Evolutionary conservation across 2,113 vertebrate genomes (phyloP).

Genomic region (Eclectus roratus): DNA sequence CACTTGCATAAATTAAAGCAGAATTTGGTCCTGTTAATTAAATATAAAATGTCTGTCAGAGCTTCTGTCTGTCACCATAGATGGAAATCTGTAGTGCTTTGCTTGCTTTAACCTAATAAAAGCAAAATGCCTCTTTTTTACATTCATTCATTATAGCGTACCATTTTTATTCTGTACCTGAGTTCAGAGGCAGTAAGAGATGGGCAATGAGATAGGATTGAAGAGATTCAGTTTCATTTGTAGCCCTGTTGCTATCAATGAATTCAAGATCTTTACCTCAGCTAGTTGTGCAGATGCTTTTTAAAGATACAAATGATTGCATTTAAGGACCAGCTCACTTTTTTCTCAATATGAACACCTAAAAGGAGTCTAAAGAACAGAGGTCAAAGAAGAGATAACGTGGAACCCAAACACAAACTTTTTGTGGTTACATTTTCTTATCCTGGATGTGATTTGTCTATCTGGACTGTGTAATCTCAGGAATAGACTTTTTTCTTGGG

Average conservation of each 20-base stretch:
- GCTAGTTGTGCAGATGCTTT: background rate
- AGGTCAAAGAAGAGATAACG: background rate
- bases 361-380: background rate
- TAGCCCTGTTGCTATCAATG: background rate
- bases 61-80: background rate
- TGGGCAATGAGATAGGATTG: background rate
- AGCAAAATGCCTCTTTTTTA: background rate
- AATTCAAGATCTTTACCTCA: background rate
- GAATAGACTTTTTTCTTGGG: background rate
- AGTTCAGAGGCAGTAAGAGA: background rate
- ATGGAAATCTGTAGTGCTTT: constrained; percentile 15
- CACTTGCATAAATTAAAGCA: constrained; percentile 43
- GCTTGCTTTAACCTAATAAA: background rate
- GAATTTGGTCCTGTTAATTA: constrained; percentile 47
- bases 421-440: background rate
- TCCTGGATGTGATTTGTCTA: background rate
- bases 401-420: background rate
- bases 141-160: background rate
- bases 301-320: background rate
- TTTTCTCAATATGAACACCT: background rate
- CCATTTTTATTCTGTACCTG: background rate
- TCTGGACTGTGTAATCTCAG: background rate
- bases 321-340: background rate
- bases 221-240: background rate
- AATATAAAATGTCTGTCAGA: constrained; percentile 50